A percentile compares a stretch with the other conserved stretches of the same genome.
These are phyloP conservation scores for Pocillopora grandis DNA, from an alignment of 92 coral and sea anemone genomes.

Conservation along the genomic window DNA sequence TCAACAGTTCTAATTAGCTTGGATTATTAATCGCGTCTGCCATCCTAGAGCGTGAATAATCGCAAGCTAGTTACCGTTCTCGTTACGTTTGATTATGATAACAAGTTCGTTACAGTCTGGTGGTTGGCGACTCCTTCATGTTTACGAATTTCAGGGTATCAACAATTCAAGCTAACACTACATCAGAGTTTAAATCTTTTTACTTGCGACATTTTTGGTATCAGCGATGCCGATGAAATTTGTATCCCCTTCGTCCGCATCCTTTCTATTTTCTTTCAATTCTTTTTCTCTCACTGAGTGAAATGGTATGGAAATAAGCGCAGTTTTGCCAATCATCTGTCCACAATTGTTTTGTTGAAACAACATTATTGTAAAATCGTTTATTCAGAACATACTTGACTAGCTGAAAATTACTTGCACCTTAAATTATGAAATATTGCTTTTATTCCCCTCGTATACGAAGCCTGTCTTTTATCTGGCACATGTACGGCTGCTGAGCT, in stretches of 20 bases:
- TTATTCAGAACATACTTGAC: constrained; percentile 20
- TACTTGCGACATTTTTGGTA: neutral
- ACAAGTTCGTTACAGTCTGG: neutral
- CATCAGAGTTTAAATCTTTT: neutral
- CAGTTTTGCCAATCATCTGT: neutral
- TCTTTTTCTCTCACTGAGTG: constrained; percentile 18
- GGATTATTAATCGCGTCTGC: constrained; percentile 8
- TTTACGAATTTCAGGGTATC: neutral
- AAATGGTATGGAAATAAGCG: neutral
- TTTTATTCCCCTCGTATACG: constrained; percentile 4
- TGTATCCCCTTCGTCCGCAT: neutral
- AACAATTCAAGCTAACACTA: constrained; percentile 19
- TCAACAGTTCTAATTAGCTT: neutral
- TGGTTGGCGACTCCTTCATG: constrained; percentile 7
- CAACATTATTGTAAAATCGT: constrained; percentile 20
- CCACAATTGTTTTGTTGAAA: neutral
- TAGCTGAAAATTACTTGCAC: constrained; percentile 15
- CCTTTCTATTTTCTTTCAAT: neutral
- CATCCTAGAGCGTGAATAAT: constrained; percentile 7
- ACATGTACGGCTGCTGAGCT: neutral
- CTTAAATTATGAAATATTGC: constrained; percentile 18
- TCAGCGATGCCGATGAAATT: constrained; percentile 5
- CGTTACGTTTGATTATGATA: neutral
- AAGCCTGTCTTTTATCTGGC: constrained; percentile 1
- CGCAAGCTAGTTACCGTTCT: constrained; percentile 5